Evolutionary conservation across 2,113 vertebrate genomes (phyloP), one percentile per base, ranked within the genome.

Genomic region (Lampris incognitus): DNA sequence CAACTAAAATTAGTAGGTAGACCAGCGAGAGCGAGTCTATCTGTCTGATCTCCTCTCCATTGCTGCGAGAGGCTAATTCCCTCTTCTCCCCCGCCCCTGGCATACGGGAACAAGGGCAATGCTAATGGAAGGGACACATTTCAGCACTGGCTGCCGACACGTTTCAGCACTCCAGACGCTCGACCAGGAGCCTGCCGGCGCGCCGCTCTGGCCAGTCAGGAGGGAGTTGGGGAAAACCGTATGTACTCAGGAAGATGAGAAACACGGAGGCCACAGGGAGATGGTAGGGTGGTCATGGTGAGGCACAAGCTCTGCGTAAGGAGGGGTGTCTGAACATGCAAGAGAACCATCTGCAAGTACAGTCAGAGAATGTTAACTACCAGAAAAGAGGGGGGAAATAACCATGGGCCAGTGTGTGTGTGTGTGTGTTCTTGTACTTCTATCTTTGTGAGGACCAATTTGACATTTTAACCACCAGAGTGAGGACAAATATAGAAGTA

Each of bases 121-220:
- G 9, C 62, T 79, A 85, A 85, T 82, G 76, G 83, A 69, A 41
- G 44, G 78, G 72, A 61, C 46, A 72, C 62, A 73, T 86, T 86
- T 79, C 60, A 78, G 66, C 36, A 8, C 44, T 52, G 67, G 62
- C 50, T 63, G 63, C 78, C 82, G 71, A 87, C 70, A 89, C 72
- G 80, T 82, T 81, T 88, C 80, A 50, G 70, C 57, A 81, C 86
- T 83, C 78, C 56, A 9, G 69, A 6, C 55, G 72, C 66, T 81
- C 78, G 62, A 67, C 72, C 39, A 60, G 81, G 69, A 38, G 0
- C 55, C 54, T 54, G 11, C 24, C 39, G 51, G n/a, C 1, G 52
- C 69, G 65, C 75, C 37, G 55, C 72, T 82, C 54, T 51, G 9
- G 72, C 50, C 37, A 81, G 69, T 72, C n/a, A 2, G 0, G 2